These are phyloP conservation scores for Electrophaes corylata DNA, from an alignment of 2,888 invertebrate species.

Conservation along the genomic window DNA sequence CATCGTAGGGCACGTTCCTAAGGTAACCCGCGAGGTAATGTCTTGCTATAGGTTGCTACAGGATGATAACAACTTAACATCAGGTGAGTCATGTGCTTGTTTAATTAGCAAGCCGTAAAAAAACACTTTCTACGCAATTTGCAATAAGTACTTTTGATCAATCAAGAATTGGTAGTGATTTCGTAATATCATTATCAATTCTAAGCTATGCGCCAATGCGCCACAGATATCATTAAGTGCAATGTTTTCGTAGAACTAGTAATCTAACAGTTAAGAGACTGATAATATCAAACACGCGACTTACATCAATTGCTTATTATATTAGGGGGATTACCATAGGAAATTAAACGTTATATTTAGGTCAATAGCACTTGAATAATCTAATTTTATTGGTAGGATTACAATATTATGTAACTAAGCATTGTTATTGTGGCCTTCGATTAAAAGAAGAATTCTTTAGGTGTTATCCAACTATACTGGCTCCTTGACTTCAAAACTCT, in stretches of 20 bases:
- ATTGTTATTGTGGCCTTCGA: not conserved
- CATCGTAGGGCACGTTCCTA: too few species aligned
- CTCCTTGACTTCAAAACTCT: not conserved
- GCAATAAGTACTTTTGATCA: slow-evolving; percentile 4
- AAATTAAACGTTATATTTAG: slow-evolving; percentile 17
- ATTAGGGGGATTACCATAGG: slow-evolving; percentile 28
- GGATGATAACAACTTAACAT: too few species aligned
- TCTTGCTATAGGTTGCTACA: too few species aligned
- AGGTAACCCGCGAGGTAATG: too few species aligned
- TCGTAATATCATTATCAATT: slow-evolving; percentile 15
- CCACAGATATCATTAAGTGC: slow-evolving; percentile 25
- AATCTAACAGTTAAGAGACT: slow-evolving; percentile 8
- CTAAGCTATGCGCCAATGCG: slow-evolving; percentile 20
- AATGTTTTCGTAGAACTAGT: slow-evolving; percentile 26
- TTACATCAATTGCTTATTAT: slow-evolving; percentile 18
- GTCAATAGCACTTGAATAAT: slow-evolving; percentile 22
- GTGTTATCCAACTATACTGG: too few species aligned
- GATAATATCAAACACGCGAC: slow-evolving; percentile 20
- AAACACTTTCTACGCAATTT: slow-evolving; percentile 7
- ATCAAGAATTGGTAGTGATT: too few species aligned
- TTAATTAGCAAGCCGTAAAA: too few species aligned
- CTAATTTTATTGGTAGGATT: slow-evolving; percentile 13
- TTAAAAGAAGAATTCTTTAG: not conserved
- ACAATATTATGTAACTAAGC: not conserved
- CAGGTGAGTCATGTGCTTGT: too few species aligned